Conservation (phyloP, 2,113 vertebrate species). For the Chloropsis hardwickii region DNA sequence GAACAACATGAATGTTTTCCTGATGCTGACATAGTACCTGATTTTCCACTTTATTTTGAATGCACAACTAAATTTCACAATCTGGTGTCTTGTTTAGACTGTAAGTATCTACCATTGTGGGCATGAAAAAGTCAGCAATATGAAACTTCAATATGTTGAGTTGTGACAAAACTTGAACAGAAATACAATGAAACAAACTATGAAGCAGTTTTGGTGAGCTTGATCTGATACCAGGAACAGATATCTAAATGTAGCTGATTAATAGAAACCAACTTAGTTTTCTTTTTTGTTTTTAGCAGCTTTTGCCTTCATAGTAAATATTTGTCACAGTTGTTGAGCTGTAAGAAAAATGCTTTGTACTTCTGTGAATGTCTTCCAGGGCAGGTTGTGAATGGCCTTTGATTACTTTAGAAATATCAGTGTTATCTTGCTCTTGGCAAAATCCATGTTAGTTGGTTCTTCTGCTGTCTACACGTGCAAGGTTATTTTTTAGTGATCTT, state of each 20-base stretch:
- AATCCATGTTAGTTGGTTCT: not conserved
- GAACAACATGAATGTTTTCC: not conserved
- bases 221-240: not conserved
- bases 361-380: not conserved
- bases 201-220: not conserved
- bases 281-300: not conserved
- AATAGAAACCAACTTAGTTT: not conserved
- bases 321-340: not conserved
- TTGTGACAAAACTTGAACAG: not conserved
- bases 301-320: constrained; percentile 23
- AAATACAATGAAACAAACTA: not conserved
- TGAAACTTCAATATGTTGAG: not conserved
- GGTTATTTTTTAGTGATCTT: constrained; percentile 21
- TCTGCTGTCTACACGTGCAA: not conserved
- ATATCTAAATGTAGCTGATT: constrained; percentile 17
- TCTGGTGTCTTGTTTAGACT: not conserved
- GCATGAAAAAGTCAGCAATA: not conserved
- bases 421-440: constrained; percentile 19
- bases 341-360: constrained; percentile 7
- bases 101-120: not conserved
- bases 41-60: not conserved
- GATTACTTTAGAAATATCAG: not conserved
- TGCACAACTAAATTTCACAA: not conserved
- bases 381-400: constrained; percentile 13
- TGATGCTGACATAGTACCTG: not conserved